These are phyloP conservation scores for Aricia agestis DNA, from an alignment of 1,140 invertebrate species.

Conservation along the genomic window DNA sequence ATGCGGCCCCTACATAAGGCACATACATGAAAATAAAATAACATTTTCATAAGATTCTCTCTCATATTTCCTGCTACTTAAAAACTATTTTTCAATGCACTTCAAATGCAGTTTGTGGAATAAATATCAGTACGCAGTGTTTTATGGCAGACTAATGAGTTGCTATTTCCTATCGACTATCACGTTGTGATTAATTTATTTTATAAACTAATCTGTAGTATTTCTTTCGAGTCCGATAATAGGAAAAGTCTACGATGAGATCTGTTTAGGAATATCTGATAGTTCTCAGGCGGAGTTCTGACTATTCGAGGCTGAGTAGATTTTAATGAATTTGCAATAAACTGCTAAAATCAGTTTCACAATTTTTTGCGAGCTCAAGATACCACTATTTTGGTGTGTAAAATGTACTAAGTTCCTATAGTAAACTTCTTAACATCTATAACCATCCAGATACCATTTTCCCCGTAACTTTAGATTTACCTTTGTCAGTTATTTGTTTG, in stretches of 20 bases:
- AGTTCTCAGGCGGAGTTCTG: background rate
- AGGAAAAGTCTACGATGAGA: background rate
- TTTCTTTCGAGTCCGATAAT: too few species aligned
- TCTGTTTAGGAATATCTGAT: background rate
- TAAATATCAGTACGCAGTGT: background rate
- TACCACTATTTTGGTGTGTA: background rate
- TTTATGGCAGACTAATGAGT: background rate
- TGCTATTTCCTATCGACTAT: background rate
- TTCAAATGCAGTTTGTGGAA: slow-evolving; percentile 1
- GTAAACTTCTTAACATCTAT: slow-evolving; percentile 41
- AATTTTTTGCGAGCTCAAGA: background rate
- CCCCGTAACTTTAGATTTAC: slow-evolving; percentile 82
- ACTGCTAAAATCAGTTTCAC: background rate
- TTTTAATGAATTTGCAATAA: background rate
- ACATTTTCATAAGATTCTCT: background rate
- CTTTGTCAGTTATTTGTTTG: slow-evolving; percentile 63
- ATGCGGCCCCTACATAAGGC: slow-evolving; percentile 15
- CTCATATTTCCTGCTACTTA: background rate
- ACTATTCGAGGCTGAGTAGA: background rate
- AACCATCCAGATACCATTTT: slow-evolving; percentile 82
- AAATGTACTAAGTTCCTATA: background rate
- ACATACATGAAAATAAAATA: slow-evolving; percentile 1
- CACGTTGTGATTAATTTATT: background rate
- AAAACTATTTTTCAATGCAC: background rate
- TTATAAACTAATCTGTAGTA: too few species aligned